Evolutionary conservation across 2,888 invertebrate genomes (phyloP), one percentile per base, ranked within the genome.

Genomic region (Odontocolon sp.): DNA sequence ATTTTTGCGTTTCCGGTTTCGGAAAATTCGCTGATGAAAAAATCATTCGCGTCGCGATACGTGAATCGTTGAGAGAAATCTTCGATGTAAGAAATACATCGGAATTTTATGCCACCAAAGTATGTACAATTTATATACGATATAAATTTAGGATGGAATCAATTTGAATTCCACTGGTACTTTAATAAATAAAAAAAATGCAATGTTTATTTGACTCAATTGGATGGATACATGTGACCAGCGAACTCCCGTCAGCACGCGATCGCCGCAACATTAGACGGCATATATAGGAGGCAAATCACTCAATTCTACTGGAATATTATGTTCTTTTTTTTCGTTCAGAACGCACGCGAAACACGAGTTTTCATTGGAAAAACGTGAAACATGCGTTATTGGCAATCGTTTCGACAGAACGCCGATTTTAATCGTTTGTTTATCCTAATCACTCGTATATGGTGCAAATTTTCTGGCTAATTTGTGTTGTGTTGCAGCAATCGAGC

Each of bases 381-480:
- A 52, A 16, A 47, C 3, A 9, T 21, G 23, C 63, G 31, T 47
- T 33, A 36, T 47, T 36, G 63, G 47, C 38, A 64, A 38, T 21
- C 14, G 45, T 3, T 33, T 33, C 47, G 9, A 16, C 9, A 9
- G 8, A 23, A 33, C 8, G 11, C 18, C 68, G 47, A n/a, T 33
- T 68, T 31, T 40, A 16, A 56, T 71, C 33, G 8, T 54, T n/a
- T 26, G 5, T 33, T 26, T n/a, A n/a, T 14, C 59, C 31, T 57
- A 23, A 23, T 52, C n/a, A 52, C 14, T 75, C 38, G 54, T 21
- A 11, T 56, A 56, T 50, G 66, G 72, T 77, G 77, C 77, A 63
- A 72, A 72, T 28, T 64, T 31, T 69, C 31, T 50, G 52, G 52
- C 72, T 72, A 77, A 64, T 64, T 72, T 64, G 56, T 70, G 33